Evolutionary conservation across 2,888 invertebrate genomes (phyloP), one percentile per base, ranked within the genome.

Genomic region (Lycocerus yunnanus): DNA sequence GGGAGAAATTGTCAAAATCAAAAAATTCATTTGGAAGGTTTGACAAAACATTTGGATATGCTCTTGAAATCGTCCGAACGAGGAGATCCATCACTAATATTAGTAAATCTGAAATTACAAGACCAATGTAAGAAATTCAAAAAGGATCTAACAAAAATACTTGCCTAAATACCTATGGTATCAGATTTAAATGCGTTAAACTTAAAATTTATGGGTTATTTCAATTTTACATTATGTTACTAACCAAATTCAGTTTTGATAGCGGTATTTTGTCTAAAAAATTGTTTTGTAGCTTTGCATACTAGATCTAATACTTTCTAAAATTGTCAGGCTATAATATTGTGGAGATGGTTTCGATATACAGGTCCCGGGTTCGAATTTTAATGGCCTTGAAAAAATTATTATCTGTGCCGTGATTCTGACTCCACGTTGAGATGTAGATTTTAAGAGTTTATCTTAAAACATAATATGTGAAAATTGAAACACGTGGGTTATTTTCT

Each of bases 1-100:
- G 86, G 16, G 69, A 79, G 73, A 81, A 86, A 68, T 76, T 83
- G 58, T 87, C 87, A 72, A 86, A 86, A 72, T 87, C 85, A 76
- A 84, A 87, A 74, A 84, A 86, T 5, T 84, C 83, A 20, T 80
- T 78, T 3, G 85, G 84, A 76, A 85, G 85, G 27, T 80, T 81
- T 15, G 80, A 72, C 14, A 87, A 79, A 1, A 83, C 86, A 71
- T 87, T 84, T 3, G 86, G 80, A 73, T 87, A 87, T 0, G 85
- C 82, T 74, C 83, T 81, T 2, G 87, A 82, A 24, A 83, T 81
- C 20, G 86, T 86, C 10, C 78, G 75, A 15, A 81, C 76, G 24
- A 78, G 79, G 21, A 43, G 43, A 43, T 43, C 43, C 43, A 43
- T 43, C n/a, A n/a, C n/a, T 43, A 43, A 43, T 43, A 43, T 43